Base-by-base conservation (phyloP, 2,797 vertebrate species). In the Sarcoramphus papa region DNA sequence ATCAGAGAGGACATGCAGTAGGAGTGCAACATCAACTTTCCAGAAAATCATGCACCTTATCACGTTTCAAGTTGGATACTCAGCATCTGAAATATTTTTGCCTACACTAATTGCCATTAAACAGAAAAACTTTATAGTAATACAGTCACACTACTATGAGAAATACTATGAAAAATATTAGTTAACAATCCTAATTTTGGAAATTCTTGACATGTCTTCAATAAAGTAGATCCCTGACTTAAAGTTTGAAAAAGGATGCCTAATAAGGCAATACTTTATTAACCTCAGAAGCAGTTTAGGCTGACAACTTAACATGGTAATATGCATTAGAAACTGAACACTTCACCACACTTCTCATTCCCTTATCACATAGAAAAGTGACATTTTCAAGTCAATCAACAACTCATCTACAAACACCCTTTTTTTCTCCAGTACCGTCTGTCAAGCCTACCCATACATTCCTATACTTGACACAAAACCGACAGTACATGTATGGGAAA, bases 361-460 rank as follows among this genome's bases (percentile, higher is more conserved):
- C 78, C 41, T 70, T 74, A 90, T 40, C 91, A 89, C 86, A 85
- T 6, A 69, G 69, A 68, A 93, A 96, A 96, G 60, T 82, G 54
- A 56, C 63, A 95, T 88, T 97, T 96, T 95, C 79, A 85, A 97
- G 93, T 78, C 50, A 67, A 96, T 95, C 85, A 96, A 89, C 54
- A 97, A 81, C 68, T 94, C 62, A 50, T 85, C 90, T 93, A 87
- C 93, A 95, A 92, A 6, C 33, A 50, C 31, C 45, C 48, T 83
- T 50, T 94, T 92, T 92, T 76, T 35, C 60, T 63, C 54, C 68
- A 69, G 35, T 65, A 93, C 63, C 2, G 76, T 94, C 90, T 97
- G 93, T 94, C 72, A 85, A 93, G 72, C 63, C 69, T 80, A 95
- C 56, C 81, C 25, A 88, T 94, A 94, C 69, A 65, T 73, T 79